Percentiles rank a stretch among this genome's conserved stretches.
Evolutionary conservation across 1,140 invertebrate species (phyloP).

Genomic region (Zaprionus gabonicus): DNA sequence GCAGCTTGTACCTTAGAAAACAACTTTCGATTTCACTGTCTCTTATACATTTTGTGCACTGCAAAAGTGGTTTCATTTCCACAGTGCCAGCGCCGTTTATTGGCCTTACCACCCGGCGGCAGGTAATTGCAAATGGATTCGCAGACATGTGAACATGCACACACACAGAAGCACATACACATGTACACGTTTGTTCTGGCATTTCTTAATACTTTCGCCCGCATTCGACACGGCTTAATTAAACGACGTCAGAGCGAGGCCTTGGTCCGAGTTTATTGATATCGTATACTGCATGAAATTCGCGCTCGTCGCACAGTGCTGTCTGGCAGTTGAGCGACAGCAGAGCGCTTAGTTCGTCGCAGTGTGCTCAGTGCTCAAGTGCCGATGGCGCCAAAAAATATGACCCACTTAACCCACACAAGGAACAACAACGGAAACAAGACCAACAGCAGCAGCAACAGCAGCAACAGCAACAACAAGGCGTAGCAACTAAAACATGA

Average conservation of each 20-base stretch:
- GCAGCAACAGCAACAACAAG: slow-evolving; percentile 9
- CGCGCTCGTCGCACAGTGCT: slow-evolving; percentile 14
- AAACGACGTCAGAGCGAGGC: slow-evolving; percentile 48
- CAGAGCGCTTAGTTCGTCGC: slow-evolving; percentile 32
- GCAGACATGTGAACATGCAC: neutral
- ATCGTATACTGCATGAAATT: slow-evolving; percentile 11
- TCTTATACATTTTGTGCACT: slow-evolving; percentile 12
- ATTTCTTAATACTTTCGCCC: slow-evolving; percentile 54
- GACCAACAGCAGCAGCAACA: slow-evolving; percentile 12
- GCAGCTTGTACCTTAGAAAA: too few species aligned
- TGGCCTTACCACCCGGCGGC: slow-evolving; percentile 55
- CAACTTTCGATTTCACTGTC: neutral
- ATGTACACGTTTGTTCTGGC: slow-evolving; percentile 2
- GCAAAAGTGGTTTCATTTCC: slow-evolving; percentile 9
- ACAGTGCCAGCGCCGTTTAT: slow-evolving; percentile 50
- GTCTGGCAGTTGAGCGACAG: slow-evolving; percentile 57
- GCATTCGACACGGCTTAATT: slow-evolving; percentile 60
- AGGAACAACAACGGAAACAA: slow-evolving; percentile 26
- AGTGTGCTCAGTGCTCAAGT: slow-evolving; percentile 35
- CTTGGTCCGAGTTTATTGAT: slow-evolving; percentile 49
- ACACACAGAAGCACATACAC: neutral
- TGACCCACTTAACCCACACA: slow-evolving; percentile 64
- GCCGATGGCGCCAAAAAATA: slow-evolving; percentile 64
- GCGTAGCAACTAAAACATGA: slow-evolving; percentile 41
- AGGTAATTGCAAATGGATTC: slow-evolving; percentile 54